Evolutionary conservation across 2,888 invertebrate genomes (phyloP), one percentile per base, ranked within the genome.

Genomic region (Lysandra bellargus): DNA sequence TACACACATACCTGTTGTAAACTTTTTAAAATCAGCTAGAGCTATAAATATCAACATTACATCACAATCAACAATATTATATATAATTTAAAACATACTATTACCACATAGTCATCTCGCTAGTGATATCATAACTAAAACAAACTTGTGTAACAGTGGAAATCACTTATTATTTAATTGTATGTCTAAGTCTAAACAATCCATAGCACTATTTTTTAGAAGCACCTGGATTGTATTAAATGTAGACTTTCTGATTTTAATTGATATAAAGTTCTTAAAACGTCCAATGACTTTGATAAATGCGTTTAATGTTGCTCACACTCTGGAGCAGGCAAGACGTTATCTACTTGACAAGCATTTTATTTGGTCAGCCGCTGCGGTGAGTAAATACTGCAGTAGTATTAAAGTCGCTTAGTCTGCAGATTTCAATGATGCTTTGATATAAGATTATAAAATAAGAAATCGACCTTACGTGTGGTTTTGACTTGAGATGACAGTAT

Each of bases 281-380:
- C 14, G 30, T 76, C 57, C 30, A 76, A 30, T 53, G 76, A 76
- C 76, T 76, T 76, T 76, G 76, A 76, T 76, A 76, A 76, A 76
- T 76, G 76, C 33, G 17, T 37, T 57, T n/a, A 33, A 57, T 57
- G 76, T 49, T 53, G 75, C 53, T 33, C 33, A 37, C 33, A 33
- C 76, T 57, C 33, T 33, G 30, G 14, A 33, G 49, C 44, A 9
- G 44, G 14, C 76, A 49, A 76, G 76, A 76, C 53, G 76, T 57
- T 57, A 57, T 76, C 76, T 76, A 12, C 17, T 76, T 57, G 57
- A 76, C 17, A 57, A 57, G 76, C 49, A 57, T 57, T 57, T 57
- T 76, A 76, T 57, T 76, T 76, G 76, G 33, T 57, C 53, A 33
- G 30, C 53, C 33, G 2, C 76, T 6, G 33, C 57, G 33, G 33